These are phyloP conservation scores for Elmis aenea DNA, from an alignment of 2,888 invertebrate genomes.

Conservation along the genomic window DNA sequence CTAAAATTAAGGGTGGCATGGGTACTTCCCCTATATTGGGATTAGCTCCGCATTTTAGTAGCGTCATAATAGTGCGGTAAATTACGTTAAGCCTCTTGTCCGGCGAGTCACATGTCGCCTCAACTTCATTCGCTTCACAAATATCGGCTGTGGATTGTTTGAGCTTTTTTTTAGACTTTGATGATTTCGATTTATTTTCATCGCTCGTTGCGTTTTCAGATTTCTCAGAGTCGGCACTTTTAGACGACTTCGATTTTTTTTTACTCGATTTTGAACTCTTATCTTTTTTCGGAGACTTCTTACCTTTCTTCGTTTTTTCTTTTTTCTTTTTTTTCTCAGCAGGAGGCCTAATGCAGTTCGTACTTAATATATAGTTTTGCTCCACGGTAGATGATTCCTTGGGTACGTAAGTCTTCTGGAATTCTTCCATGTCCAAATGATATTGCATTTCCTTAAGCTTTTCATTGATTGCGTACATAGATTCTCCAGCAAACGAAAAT, in stretches of 20 bases:
- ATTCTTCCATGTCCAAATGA: background rate
- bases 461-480: background rate
- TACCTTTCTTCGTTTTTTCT: constrained; percentile 5
- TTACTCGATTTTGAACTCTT: constrained; percentile 3
- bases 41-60: constrained; percentile 38
- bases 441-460: background rate
- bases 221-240: constrained; percentile 7
- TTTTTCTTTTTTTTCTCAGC: constrained; percentile 8
- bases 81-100: constrained; percentile 19
- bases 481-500: background rate
- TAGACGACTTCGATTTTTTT: background rate
- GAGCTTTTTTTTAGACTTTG: background rate
- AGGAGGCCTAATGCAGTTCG: constrained; percentile 12
- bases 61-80: constrained; percentile 29
- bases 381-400: background rate
- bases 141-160: constrained; percentile 3
- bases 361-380: constrained; percentile 18
- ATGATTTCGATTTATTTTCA: constrained; percentile 1
- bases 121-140: constrained; percentile 3
- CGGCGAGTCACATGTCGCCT: constrained; percentile 3
- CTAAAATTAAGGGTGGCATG: constrained; percentile 35
- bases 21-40: constrained; percentile 38
- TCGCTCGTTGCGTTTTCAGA: background rate
- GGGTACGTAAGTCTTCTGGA: constrained; percentile 2
- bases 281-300: constrained; percentile 2